These are phyloP conservation scores for Sebastes baramenuke DNA, from an alignment of 2,797 vertebrate species.

Conservation along the genomic window DNA sequence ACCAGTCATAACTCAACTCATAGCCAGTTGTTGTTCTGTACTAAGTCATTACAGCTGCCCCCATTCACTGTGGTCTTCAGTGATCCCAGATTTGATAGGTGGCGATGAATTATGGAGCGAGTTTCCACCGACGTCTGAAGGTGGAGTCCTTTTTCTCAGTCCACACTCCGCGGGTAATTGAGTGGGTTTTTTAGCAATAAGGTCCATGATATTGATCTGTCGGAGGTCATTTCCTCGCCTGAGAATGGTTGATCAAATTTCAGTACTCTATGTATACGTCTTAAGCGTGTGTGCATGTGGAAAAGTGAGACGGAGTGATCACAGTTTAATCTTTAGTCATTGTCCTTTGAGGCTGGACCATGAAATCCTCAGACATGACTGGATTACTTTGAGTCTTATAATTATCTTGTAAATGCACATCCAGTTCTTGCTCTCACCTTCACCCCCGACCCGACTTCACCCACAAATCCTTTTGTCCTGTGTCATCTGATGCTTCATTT, in stretches of 20 bases:
- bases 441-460: not conserved
- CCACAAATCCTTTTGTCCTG: slow-evolving; percentile 11
- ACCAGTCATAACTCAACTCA: slow-evolving; percentile 41
- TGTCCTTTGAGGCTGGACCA: slow-evolving; percentile 17
- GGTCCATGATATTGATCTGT: slow-evolving; percentile 52
- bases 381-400: slow-evolving; percentile 14
- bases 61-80: slow-evolving; percentile 45
- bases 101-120: slow-evolving; percentile 65
- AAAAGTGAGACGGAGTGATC: not conserved
- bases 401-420: slow-evolving; percentile 30
- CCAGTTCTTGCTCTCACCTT: not conserved
- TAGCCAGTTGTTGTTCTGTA: slow-evolving; percentile 2
- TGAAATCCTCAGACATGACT: slow-evolving; percentile 12
- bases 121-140: slow-evolving; percentile 41
- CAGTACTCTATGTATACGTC: not conserved
- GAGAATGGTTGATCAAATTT: slow-evolving; percentile 48
- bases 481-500: not conserved
- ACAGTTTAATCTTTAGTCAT: not conserved
- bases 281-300: not conserved
- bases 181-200: slow-evolving; percentile 43
- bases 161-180: slow-evolving; percentile 24
- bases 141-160: slow-evolving; percentile 30
- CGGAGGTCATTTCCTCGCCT: slow-evolving; percentile 29
- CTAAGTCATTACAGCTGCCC: slow-evolving; percentile 21
- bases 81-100: slow-evolving; percentile 42